Evolutionary conservation across 2,113 vertebrate genomes (phyloP).

Genomic region (Peucedramus taeniatus): DNA sequence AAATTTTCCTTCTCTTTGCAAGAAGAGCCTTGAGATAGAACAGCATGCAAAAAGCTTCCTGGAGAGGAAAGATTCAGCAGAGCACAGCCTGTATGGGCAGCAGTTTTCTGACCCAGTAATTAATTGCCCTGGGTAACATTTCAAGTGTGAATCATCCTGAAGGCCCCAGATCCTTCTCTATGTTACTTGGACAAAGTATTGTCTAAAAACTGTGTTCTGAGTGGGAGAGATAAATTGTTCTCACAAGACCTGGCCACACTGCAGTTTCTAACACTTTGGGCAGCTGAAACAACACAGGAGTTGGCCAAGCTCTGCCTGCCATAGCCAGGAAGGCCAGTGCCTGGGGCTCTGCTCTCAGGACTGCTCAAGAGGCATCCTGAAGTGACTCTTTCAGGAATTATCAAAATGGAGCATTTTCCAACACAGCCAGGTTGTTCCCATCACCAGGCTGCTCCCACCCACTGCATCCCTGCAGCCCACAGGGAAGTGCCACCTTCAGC

Average conservation of each 20-base stretch:
- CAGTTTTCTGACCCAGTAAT: not conserved
- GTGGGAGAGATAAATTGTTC: not conserved
- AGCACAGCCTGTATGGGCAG: accelerated
- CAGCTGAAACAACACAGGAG: not conserved
- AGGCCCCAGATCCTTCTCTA: not conserved
- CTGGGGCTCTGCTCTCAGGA: not conserved
- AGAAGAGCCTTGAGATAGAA: not conserved
- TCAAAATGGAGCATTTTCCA: not conserved
- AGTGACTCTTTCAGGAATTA: not conserved
- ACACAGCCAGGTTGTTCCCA: not conserved
- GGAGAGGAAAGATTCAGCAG: not conserved
- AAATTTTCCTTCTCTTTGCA: not conserved
- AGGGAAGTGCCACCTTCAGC: not conserved
- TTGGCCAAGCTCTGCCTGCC: not conserved
- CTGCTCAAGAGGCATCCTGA: not conserved
- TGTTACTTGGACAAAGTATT: not conserved
- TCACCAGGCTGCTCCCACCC: not conserved
- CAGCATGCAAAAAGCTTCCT: not conserved
- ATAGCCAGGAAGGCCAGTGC: not conserved
- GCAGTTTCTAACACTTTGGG: not conserved
- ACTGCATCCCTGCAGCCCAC: not conserved
- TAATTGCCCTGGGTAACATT: not conserved
- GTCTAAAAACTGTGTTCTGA: not conserved
- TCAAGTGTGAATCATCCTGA: not conserved
- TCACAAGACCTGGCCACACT: not conserved